Base-by-base conservation (phyloP, 2,888 invertebrate species). In the Synanthedon myopaeformis region DNA sequence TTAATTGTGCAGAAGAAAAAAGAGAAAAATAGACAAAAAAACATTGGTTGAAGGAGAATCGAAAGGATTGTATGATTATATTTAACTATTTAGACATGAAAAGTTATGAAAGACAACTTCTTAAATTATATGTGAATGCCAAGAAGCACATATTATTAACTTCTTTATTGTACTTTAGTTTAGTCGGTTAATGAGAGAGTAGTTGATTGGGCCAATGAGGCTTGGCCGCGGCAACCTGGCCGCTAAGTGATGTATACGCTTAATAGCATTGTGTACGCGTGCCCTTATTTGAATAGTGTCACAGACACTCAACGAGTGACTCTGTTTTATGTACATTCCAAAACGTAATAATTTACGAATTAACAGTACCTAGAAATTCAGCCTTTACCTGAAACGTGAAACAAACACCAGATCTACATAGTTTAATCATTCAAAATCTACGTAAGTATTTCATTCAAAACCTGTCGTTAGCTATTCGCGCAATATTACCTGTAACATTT, bases 381-480 rank as follows among this genome's bases (percentile, higher is more conserved):
- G 79, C 77, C 78, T 76, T 76, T 72, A 70, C 62, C 70, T 69
- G 68, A 69, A 64, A 74, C 62, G 64, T 64, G 64, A 61, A 72
- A 72, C 66, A 59, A 64, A 66, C 72, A 68, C 74, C 74, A 74
- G 73, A 72, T 74, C 80, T 79, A 79, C 73, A 61, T 70, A 66
- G 70, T 74, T 70, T 8, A 66, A 70, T 74, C 72, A 66, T 76
- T 72, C 76, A 75, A 82, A 78, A 78, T 79, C 82, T 82, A 84
- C 80, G 61, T 74, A 23, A 23, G 23, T 23, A 23, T 67, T 82
- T 83, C 79, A 84, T 85, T 82, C 86, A 85, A 86, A 85, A 85
- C 85, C 85, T 84, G 86, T 61, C 64, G 72, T 79, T 70, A 73
- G 75, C 80, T 85, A 80, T 76, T 74, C 64, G 78, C 79, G 49